These are phyloP conservation scores for Anarhynchus alexandrinus DNA, from an alignment of 2,113 vertebrate species.

Conservation along the genomic window DNA sequence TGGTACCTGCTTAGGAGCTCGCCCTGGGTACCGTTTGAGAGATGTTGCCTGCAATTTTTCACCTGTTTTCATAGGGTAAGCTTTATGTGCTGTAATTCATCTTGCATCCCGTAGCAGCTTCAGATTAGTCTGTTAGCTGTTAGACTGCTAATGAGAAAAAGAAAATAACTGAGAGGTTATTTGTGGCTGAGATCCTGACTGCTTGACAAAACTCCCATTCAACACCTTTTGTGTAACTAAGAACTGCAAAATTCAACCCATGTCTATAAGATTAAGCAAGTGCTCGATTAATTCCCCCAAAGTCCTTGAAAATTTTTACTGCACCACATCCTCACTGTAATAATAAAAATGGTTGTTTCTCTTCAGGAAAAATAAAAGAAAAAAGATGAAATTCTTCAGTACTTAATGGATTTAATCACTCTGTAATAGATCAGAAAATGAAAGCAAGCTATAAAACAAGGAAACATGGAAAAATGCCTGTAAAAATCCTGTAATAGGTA, in stretches of 20 bases:
- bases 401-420: not conserved
- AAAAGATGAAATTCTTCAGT: not conserved
- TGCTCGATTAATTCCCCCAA: not conserved
- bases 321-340: not conserved
- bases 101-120: not conserved
- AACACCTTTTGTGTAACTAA: conserved; percentile 37
- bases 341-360: not conserved
- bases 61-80: not conserved
- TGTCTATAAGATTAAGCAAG: conserved; percentile 14
- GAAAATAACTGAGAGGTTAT: conserved; percentile 45
- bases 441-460: not conserved
- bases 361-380: not conserved
- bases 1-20: not conserved
- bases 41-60: not conserved
- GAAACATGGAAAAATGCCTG: not conserved
- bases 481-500: not conserved
- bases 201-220: conserved; percentile 52
- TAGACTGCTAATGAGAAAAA: conserved; percentile 42
- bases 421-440: not conserved
- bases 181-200: conserved; percentile 37
- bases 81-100: not conserved
- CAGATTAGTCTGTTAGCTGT: conserved; percentile 22
- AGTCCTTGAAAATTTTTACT: conserved; percentile 3
- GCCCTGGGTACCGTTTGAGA: fast-evolving
- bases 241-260: conserved; percentile 14